Percentiles rank a stretch among this genome's conserved stretches.
Conservation (phyloP, 1,140 invertebrate species). For the Heterodera carotae region DNA sequence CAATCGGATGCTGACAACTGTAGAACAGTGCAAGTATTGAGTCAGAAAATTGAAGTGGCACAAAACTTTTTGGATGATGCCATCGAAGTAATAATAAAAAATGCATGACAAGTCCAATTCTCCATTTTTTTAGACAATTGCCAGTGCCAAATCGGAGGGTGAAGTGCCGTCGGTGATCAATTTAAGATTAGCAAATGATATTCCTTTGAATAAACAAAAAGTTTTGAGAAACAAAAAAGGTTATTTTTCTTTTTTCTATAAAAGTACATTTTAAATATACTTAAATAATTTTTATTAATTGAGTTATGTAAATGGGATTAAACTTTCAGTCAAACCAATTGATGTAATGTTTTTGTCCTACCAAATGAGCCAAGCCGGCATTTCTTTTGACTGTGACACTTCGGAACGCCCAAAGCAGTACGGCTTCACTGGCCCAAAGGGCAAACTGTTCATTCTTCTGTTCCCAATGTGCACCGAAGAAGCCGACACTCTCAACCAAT, state of each 20-base stretch:
- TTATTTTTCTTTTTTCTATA: too few relatives aligned
- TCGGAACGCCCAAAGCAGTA: not conserved
- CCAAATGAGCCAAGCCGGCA: not conserved
- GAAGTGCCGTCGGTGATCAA: not conserved
- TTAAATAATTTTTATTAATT: not conserved
- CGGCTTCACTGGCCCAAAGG: not conserved
- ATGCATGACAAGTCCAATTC: not conserved
- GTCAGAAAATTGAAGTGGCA: not conserved
- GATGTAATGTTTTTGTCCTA: not conserved
- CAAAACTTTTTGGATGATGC: not conserved
- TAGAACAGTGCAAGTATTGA: not conserved
- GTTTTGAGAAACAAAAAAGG: not conserved
- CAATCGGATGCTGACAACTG: not conserved
- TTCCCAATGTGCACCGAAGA: not conserved
- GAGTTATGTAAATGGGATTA: too few relatives aligned
- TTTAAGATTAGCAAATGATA: not conserved
- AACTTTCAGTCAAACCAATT: not conserved
- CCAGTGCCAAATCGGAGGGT: not conserved
- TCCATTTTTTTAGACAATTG: not conserved
- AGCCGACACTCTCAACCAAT: not conserved
- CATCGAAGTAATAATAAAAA: not conserved
- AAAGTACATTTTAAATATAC: too few relatives aligned
- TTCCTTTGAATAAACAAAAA: not conserved
- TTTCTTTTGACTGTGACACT: not conserved
- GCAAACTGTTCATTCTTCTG: not conserved